Evolutionary conservation across 2,888 invertebrate genomes (phyloP), one percentile per base, ranked within the genome.

Genomic region (Rhagium mordax): DNA sequence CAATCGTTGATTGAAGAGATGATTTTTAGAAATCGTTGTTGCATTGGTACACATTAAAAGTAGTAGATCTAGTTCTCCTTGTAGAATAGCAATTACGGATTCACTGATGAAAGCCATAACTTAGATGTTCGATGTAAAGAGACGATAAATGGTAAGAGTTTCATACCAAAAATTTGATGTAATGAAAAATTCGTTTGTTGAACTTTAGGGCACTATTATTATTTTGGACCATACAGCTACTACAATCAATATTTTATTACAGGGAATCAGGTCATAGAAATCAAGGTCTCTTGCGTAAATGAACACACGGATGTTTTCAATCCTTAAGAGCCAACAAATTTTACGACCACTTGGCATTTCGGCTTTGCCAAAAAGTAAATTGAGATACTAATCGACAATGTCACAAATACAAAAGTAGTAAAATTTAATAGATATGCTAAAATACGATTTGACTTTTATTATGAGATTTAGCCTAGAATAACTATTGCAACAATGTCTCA

Each of bases 381-480:
- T 18, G 16, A 33, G 33, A 33, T 4, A 59, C 18, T 33, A 24
- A 41, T 41, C 24, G 55, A 15, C 10, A 16, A 59, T 41, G 33
- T 33, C n/a, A 20, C 33, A 59, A 59, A 33, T 59, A 59, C 29
- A 59, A 33, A 59, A 59, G 33, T 59, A 59, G 33, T 59, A 33
- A 59, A 33, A 59, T 33, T 41, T 41, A 18, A 59, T 33, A 59
- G 33, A 29, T 57, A 59, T 29, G 59, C 29, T 59, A 59, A 59
- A 59, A 33, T 18, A 33, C 8, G 1, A 18, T 59, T 20, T 33
- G 59, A 59, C 59, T 3, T 59, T 59, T 59, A 59, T 15, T 24
- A 24, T 33, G 33, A 7, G 10, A 18, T 59, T 20, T 20, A 1
- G 15, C 10, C 33, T 33, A 16, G 15, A 59, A 59, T 18, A 41